A percentile compares a stretch with the other conserved stretches of the same genome.
Conservation (phyloP, 2,797 vertebrate species). For the Crocodylus rhombifer region DNA sequence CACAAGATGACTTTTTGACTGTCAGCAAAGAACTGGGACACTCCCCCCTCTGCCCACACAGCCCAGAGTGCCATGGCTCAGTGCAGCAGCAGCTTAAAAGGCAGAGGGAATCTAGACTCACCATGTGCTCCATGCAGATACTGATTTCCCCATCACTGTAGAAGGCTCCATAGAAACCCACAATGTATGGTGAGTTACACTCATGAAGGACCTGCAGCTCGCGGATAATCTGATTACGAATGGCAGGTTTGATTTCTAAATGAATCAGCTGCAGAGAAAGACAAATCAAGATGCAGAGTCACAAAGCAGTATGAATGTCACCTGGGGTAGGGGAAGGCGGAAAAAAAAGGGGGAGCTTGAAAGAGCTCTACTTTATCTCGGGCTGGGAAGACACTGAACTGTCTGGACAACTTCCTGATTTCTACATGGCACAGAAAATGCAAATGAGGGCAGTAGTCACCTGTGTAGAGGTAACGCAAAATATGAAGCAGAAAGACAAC, state of each 20-base stretch:
- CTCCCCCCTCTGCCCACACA: rapidly evolving
- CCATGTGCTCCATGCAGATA: constrained; percentile 99
- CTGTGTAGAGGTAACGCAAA: background rate
- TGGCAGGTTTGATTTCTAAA: constrained; percentile 96
- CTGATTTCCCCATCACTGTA: constrained; percentile 97
- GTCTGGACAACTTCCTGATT: background rate
- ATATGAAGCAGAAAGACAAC: background rate
- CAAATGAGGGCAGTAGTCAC: background rate
- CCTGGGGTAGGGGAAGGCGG: rapidly evolving
- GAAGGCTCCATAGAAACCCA: constrained; percentile 97
- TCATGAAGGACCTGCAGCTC: constrained; percentile 97
- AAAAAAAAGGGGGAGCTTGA: rapidly evolving
- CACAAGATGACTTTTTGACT: rapidly evolving
- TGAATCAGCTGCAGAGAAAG: constrained; percentile 89
- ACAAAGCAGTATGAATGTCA: background rate
- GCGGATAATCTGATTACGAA: constrained; percentile 97
- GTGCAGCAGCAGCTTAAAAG: background rate
- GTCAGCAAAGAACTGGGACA: background rate
- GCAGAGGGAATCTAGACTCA: constrained; percentile 60
- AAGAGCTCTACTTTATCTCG: background rate
- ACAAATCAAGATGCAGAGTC: background rate
- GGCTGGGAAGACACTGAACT: rapidly evolving
- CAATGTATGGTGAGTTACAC: constrained; percentile 97
- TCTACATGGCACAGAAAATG: background rate
- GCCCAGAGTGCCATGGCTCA: rapidly evolving